Percentiles rank a stretch among this genome's conserved stretches.
Conservation (phyloP, 2,113 vertebrate species). For the Lates calcarifer region DNA sequence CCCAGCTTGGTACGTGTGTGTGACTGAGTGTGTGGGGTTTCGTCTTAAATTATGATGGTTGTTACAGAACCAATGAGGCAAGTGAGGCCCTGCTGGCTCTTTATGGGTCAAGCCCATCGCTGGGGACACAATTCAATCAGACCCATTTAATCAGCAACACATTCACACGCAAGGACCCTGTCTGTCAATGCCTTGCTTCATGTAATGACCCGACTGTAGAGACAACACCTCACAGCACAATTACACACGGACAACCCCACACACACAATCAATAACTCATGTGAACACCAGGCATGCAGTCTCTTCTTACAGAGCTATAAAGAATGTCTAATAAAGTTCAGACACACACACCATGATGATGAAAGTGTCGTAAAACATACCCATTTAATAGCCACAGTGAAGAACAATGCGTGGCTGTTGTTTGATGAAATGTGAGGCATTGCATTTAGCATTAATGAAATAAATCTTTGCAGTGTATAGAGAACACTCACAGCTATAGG, state of each 20-base stretch:
- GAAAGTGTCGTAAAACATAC: slow-evolving; percentile 14
- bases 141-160: slow-evolving; percentile 65
- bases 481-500: neutral
- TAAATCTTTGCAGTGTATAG: slow-evolving; percentile 12
- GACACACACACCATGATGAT: slow-evolving; percentile 11
- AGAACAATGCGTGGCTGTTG: slow-evolving; percentile 1
- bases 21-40: neutral
- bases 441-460: slow-evolving; percentile 17
- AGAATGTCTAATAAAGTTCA: slow-evolving; percentile 45
- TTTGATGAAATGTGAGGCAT: slow-evolving; percentile 14
- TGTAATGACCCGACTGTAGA: slow-evolving; percentile 14
- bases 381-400: neutral
- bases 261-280: slow-evolving; percentile 36
- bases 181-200: slow-evolving; percentile 18
- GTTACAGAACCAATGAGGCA: slow-evolving; percentile 41
- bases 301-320: slow-evolving; percentile 17
- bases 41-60: slow-evolving; percentile 36
- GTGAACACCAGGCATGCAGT: neutral
- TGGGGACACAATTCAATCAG: slow-evolving; percentile 49
- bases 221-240: slow-evolving; percentile 21
- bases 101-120: slow-evolving; percentile 43
- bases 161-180: slow-evolving; percentile 40
- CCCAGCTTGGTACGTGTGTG: neutral
- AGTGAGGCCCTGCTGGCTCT: slow-evolving; percentile 22
- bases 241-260: slow-evolving; percentile 20